These are phyloP conservation scores for Prunella strophiata DNA, from an alignment of 2,797 vertebrate genomes.

Conservation along the genomic window DNA sequence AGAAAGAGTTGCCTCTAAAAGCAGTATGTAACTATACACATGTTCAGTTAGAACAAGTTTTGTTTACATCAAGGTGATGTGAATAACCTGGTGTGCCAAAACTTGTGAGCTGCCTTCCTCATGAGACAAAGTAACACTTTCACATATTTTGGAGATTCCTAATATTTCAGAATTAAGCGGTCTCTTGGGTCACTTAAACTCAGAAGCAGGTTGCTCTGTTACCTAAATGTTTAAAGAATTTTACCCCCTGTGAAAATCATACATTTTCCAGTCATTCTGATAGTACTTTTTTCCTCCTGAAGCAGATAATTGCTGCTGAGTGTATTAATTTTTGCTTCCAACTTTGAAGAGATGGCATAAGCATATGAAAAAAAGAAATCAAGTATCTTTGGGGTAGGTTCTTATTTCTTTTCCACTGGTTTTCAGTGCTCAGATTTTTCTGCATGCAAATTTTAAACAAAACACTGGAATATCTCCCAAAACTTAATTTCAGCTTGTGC, in stretches of 20 bases:
- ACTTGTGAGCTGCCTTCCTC: background rate
- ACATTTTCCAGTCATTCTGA: background rate
- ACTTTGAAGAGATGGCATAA: background rate
- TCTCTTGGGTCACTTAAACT: background rate
- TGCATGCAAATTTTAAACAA: background rate
- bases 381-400: background rate
- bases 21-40: background rate
- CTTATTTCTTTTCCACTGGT: background rate
- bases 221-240: background rate
- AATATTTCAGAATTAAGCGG: background rate
- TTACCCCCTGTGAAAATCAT: background rate
- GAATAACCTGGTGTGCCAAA: background rate
- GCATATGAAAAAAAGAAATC: fast-evolving
- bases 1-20: background rate
- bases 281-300: background rate
- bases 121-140: background rate
- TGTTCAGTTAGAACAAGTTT: background rate
- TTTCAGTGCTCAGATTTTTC: background rate
- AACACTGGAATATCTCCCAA: background rate
- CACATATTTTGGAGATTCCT: background rate
- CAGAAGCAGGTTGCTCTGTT: background rate
- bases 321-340: background rate
- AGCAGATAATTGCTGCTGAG: background rate
- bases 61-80: background rate
- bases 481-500: background rate